Percentiles rank a stretch among this genome's conserved stretches.
phyloP scores from a whole-genome alignment of 2,797 vertebrate species.

The Chaenodraco wilsoni region DNA sequence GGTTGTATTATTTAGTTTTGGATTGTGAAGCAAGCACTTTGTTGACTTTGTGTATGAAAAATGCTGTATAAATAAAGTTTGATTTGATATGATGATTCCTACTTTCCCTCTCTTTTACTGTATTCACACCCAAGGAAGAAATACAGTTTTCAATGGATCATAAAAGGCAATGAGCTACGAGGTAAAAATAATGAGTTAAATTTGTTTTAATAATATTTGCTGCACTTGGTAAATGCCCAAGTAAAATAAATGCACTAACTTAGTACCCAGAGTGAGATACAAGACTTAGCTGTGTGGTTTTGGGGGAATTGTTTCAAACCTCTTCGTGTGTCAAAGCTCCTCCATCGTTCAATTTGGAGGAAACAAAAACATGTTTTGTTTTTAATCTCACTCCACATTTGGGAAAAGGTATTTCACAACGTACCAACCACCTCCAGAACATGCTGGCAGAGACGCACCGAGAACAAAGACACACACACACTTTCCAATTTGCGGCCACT shows the following conservation, averaged over 20 bases:
- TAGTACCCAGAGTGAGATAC: neutral
- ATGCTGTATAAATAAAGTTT: no score
- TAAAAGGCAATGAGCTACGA: constrained; percentile 8
- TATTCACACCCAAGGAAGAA: constrained; percentile 45
- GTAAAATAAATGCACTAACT: neutral
- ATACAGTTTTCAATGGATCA: constrained; percentile 2
- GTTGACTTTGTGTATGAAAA: no score
- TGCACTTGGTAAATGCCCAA: neutral
- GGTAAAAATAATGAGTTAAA: neutral
- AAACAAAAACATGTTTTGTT: constrained; percentile 27
- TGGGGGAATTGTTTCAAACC: constrained; percentile 12
- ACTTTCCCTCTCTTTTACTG: constrained; percentile 34
- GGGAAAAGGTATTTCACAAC: constrained; percentile 62
- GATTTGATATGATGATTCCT: no score
- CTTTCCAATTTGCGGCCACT: constrained; percentile 48
- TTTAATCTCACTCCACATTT: constrained; percentile 26
- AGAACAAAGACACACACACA: constrained; percentile 56
- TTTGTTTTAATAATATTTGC: neutral
- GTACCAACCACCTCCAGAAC: constrained; percentile 44
- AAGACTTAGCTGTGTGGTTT: constrained; percentile 11
- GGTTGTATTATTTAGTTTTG: no score
- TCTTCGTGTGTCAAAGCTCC: constrained; percentile 12
- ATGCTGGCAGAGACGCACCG: constrained; percentile 44
- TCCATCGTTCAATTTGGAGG: constrained; percentile 1
- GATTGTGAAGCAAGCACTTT: no score